Evolutionary conservation across 2,113 vertebrate species (phyloP).

Genomic region (Craseonycteris thonglongyai): DNA sequence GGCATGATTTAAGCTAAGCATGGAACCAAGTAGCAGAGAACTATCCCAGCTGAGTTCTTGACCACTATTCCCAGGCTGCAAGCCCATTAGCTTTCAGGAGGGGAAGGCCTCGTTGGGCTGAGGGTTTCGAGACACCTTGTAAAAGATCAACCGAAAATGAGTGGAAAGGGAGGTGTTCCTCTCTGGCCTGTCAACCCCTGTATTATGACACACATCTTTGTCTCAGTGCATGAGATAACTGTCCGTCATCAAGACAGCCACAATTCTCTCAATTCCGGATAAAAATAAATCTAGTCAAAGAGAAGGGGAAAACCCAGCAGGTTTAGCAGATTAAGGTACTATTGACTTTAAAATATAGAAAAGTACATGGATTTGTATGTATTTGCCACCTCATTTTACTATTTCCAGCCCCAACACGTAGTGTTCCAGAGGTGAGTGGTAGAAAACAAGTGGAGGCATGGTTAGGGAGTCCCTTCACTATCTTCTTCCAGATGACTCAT

Average conservation of each 20-base stretch:
- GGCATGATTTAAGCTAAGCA: conserved; percentile 61
- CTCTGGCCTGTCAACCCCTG: conserved; percentile 36
- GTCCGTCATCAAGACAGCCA: conserved; percentile 81
- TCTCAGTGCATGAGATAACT: conserved; percentile 56
- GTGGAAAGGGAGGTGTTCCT: conserved; percentile 40
- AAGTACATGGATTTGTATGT: conserved; percentile 61
- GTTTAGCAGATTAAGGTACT: conserved; percentile 53
- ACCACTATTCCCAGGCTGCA: background rate
- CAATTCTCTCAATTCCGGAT: conserved; percentile 78
- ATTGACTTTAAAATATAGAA: conserved; percentile 60
- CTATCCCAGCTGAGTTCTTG: background rate
- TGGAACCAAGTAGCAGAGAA: conserved; percentile 51
- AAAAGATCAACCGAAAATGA: conserved; percentile 60
- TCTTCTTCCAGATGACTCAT: conserved; percentile 44
- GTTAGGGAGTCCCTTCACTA: background rate
- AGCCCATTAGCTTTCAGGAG: conserved; percentile 13
- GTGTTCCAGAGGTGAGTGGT: background rate
- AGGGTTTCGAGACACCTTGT: conserved; percentile 36
- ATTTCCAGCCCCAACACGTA: conserved; percentile 34
- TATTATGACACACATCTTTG: conserved; percentile 59
- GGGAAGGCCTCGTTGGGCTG: background rate
- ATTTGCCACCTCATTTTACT: conserved; percentile 50
- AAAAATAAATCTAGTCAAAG: conserved; percentile 77
- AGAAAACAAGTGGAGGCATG: conserved; percentile 2
- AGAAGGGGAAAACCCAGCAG: conserved; percentile 38